Base-by-base conservation (phyloP, 2,113 vertebrate species). In the Nettapus auritus region DNA sequence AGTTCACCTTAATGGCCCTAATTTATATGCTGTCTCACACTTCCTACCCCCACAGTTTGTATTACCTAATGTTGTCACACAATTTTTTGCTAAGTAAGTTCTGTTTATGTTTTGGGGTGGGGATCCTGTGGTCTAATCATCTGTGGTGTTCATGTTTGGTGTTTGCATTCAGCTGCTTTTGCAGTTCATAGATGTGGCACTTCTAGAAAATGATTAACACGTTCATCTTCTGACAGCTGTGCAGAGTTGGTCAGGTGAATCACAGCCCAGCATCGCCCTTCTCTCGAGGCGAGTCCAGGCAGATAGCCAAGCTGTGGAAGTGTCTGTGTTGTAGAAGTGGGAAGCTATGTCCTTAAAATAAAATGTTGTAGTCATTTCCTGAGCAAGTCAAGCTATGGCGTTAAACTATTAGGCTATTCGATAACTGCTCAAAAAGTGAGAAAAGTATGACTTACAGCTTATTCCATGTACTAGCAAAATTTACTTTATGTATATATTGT, bases 211-310 rank as follows among this genome's bases (percentile, higher is more conserved):
- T 76, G 50, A 77, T 90, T 95, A 90, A 88, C 63, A 26, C 1
- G 0, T 90, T 77, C 59, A 70, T 59, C 20, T 21, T 82, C 36
- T 92, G 88, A 63, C 76, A 88, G 82, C 38, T 82, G 59, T 81
- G 79, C 91, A 25, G 82, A 88, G 70, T 33, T 91, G 85, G 29
- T 85, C 88, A 89, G 82, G 90, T 94, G 94, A 97, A 92, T 94
- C 92, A 94, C 71, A 86, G 76, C 80, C 82, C 80, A 88, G 80
- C 90, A 81, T 74, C 70, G 64, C 52, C 71, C 36, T 88, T 88
- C 68, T 94, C 69, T 92, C 52, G 7, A 75, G 57, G 53, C 33
- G 33, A 46, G 38, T 70, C 91, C 84, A 91, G 95, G 92, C 90
- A 92, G 29, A 26, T 42, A 70, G 82, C 92, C 88, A 88, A 94